Base-by-base conservation (phyloP, 2,113 vertebrate species). In the Sapayoa aenigma region DNA sequence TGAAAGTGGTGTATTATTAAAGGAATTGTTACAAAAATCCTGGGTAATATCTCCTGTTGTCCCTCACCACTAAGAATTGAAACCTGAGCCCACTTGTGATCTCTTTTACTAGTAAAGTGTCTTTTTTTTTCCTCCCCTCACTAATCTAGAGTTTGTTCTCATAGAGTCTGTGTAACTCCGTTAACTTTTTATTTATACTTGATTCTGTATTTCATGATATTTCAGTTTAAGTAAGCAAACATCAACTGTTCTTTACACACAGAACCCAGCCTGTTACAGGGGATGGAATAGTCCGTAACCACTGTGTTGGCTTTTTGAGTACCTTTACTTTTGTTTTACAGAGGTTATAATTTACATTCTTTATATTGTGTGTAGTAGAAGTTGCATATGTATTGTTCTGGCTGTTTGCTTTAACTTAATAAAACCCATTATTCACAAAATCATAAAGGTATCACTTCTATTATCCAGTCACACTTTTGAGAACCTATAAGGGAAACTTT, bases 321-420 rank as follows among this genome's bases (percentile, higher is more conserved):
- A 97, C 89, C 84, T 93, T 92, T 96, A 95, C 88, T 89, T 93
- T 97, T 94, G 87, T 98, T 97, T 97, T 96, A 85, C 94, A 97
- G 94, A 97, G 97, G 79, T 98, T 98, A 97, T 98, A 93, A 97
- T 97, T 98, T 98, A 96, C 97, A 94, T 97, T 97, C 96, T 97
- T 97, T 98, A 97, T 97, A 96, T 95, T 98, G 97, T 98, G 97
- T 98, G 97, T 98, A 97, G 97, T 98, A 97, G 97, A 97, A 97
- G 95, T 97, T 98, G 93, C 98, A 94, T 98, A 97, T 98, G 97
- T 98, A 98, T 97, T 97, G 97, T 97, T 98, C 97, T 98, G 98
- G 96, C 97, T 98, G 96, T 98, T 98, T 98, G 97, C 97, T 98
- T 97, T 98, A 98, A 98, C 97, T 98, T 98, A 98, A 98, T 98